Conservation (phyloP, 2,888 invertebrate genomes). For the Thymelicus lineola region DNA sequence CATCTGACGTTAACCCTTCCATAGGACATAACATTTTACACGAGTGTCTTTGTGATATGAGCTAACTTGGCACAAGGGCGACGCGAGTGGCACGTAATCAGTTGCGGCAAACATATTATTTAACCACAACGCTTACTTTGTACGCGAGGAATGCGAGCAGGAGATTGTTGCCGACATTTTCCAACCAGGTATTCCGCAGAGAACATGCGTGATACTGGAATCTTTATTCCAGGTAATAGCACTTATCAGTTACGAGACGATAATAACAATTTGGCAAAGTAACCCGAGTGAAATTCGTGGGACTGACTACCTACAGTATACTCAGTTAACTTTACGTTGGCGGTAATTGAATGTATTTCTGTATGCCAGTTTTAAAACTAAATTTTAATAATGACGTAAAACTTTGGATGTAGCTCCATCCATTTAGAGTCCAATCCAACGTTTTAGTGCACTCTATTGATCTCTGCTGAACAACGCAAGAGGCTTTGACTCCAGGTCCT, state of each 20-base stretch:
- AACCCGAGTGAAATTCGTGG: background rate
- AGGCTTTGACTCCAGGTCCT: no score
- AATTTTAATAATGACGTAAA: no score
- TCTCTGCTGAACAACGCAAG: no score
- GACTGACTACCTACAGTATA: background rate
- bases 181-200: conserved; percentile 1
- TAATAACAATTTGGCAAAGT: background rate
- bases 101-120: conserved; percentile 28
- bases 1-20: background rate
- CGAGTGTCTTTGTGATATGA: conserved; percentile 12
- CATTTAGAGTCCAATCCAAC: no score
- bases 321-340: background rate
- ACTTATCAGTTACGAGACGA: conserved; percentile 4
- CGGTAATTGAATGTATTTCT: background rate
- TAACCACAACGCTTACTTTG: conserved; percentile 18
- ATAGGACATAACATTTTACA: background rate
- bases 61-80: conserved; percentile 15
- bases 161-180: conserved; percentile 22
- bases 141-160: conserved; percentile 24
- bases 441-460: no score
- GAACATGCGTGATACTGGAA: conserved; percentile 21
- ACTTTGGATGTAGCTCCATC: no score
- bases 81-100: conserved; percentile 25
- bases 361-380: no score
- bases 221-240: conserved; percentile 22